A percentile compares a stretch with the other conserved stretches of the same genome.
Evolutionary conservation across 2,888 invertebrate species (phyloP).

Genomic region (Gerris lacustris): DNA sequence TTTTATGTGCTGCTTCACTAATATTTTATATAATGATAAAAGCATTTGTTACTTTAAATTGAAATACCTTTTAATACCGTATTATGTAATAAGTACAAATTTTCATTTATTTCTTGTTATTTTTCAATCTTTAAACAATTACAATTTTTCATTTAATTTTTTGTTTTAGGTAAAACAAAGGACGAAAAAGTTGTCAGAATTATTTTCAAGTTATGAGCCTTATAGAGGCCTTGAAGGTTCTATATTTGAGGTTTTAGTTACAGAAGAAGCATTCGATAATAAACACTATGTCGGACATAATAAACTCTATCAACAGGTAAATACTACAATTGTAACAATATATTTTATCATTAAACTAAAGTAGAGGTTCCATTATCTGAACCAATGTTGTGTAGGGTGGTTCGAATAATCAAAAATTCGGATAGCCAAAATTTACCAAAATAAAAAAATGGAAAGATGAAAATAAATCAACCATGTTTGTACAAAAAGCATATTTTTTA

Average conservation of each 20-base stretch:
- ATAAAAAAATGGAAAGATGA: too few species aligned
- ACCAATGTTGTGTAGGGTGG: background rate
- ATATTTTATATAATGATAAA: too few species aligned
- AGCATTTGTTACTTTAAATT: too few species aligned
- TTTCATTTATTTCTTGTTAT: too few species aligned
- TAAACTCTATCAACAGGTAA: constrained; percentile 79
- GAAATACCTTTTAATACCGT: too few species aligned
- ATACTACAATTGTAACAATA: background rate
- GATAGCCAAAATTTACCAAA: too few species aligned
- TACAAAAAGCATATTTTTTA: too few species aligned
- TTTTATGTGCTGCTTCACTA: too few species aligned
- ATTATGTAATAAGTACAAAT: too few species aligned
- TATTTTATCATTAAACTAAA: too few species aligned
- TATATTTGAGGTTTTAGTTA: constrained; percentile 68
- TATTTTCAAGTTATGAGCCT: constrained; percentile 81
- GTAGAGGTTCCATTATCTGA: background rate
- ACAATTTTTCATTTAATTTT: background rate
- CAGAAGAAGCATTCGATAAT: constrained; percentile 84
- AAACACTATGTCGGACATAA: constrained; percentile 88
- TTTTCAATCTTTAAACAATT: too few species aligned
- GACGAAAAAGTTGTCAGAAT: constrained; percentile 73
- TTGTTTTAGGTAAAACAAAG: constrained; percentile 60
- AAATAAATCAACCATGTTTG: too few species aligned
- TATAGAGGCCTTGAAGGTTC: constrained; percentile 59
- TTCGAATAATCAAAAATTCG: background rate